Percentiles rank a stretch among this genome's conserved stretches.
Conservation (phyloP, 2,888 invertebrate genomes). For the Sisyra terminalis region DNA sequence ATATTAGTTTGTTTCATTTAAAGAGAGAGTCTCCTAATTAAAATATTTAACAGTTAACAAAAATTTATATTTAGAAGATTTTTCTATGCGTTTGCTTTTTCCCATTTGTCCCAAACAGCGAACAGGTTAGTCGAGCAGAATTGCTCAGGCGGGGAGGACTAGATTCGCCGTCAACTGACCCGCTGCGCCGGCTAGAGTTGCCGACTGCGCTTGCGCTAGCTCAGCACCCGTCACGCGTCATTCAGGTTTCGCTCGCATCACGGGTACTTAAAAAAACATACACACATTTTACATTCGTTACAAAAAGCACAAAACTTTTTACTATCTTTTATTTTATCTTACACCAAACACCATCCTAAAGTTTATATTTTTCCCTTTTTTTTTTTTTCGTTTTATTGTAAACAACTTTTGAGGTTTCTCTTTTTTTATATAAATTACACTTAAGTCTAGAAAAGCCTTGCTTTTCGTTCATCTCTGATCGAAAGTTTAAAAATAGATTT, state of each 20-base stretch:
- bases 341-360: not conserved
- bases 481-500: too few species aligned
- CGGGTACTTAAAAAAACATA: slow-evolving; percentile 30
- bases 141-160: slow-evolving; percentile 28
- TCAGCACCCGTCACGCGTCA: slow-evolving; percentile 26
- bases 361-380: not conserved
- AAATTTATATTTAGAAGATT: slow-evolving; percentile 1
- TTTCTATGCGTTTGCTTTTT: slow-evolving; percentile 20
- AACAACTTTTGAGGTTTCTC: too few species aligned
- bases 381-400: too few species aligned
- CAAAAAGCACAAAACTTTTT: slow-evolving; percentile 11
- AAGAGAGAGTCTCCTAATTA: not conserved
- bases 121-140: slow-evolving; percentile 31
- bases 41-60: slow-evolving; percentile 1
- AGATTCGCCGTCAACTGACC: slow-evolving; percentile 26
- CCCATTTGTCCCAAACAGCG: slow-evolving; percentile 31
- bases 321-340: slow-evolving; percentile 7
- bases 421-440: too few species aligned
- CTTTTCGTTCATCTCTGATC: too few species aligned
- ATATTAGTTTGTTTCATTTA: too few species aligned
- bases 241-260: slow-evolving; percentile 30
- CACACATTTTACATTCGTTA: slow-evolving; percentile 17
- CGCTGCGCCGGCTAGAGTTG: slow-evolving; percentile 33
- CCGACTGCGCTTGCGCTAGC: slow-evolving; percentile 18
- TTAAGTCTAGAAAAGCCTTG: too few species aligned